A percentile compares a stretch with the other conserved stretches of the same genome.
phyloP scores from a whole-genome alignment of 2,113 vertebrate genomes.

The Gadus chalcogrammus region DNA sequence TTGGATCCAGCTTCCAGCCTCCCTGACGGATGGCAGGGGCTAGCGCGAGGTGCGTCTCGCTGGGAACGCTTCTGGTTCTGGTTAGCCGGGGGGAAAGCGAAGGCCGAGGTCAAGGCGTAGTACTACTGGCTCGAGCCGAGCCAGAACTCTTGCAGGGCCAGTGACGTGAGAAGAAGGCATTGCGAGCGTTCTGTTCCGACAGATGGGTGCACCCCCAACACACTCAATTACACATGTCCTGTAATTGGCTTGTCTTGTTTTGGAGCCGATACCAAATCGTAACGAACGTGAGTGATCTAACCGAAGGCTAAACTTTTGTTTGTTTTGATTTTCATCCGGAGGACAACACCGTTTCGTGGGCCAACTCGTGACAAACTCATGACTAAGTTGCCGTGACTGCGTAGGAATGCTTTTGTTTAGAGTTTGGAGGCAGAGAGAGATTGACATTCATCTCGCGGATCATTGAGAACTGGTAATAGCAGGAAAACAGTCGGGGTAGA shows the following conservation, averaged over 20 bases:
- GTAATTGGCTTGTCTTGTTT: not conserved
- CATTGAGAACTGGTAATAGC: constrained; percentile 44
- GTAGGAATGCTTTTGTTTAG: constrained; percentile 39
- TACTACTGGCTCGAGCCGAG: constrained; percentile 52
- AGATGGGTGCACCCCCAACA: constrained; percentile 30
- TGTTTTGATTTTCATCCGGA: not conserved
- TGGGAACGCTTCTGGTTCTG: constrained; percentile 85
- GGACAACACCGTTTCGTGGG: constrained; percentile 25
- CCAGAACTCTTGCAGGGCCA: constrained; percentile 42
- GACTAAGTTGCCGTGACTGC: not conserved
- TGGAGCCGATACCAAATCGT: not conserved
- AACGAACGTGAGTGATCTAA: not conserved
- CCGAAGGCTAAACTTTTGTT: too few species aligned
- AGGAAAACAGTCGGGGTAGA: constrained; percentile 34
- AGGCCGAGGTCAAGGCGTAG: constrained; percentile 48
- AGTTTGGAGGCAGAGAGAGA: constrained; percentile 23
- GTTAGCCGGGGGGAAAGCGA: constrained; percentile 72
- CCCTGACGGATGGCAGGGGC: constrained; percentile 75
- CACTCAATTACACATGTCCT: constrained; percentile 19
- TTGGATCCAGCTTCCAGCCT: constrained; percentile 60
- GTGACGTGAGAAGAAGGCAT: constrained; percentile 19
- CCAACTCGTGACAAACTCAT: not conserved
- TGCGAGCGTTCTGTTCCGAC: constrained; percentile 20
- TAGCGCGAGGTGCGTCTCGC: constrained; percentile 68
- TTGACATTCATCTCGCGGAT: constrained; percentile 35